Evolutionary conservation across 2,888 invertebrate genomes (phyloP).

Genomic region (Sphaeridia pumilis): DNA sequence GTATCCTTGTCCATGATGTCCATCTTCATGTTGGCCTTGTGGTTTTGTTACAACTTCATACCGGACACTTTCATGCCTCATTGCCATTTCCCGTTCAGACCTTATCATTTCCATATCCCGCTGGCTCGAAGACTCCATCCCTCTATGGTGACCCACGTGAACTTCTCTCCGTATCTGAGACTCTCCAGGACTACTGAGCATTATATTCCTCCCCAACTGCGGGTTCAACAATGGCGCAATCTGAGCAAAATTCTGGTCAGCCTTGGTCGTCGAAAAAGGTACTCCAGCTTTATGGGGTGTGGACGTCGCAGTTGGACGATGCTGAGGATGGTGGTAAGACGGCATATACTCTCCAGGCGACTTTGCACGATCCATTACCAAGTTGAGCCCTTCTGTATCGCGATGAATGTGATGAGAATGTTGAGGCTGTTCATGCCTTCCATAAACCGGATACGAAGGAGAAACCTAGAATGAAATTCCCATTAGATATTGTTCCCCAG

Average conservation of each 20-base stretch:
- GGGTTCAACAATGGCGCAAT: slow-evolving; percentile 34
- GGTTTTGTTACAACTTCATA: no score
- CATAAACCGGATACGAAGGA: slow-evolving; percentile 20
- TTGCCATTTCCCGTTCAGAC: no score
- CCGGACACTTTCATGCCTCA: no score
- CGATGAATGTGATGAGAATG: slow-evolving; percentile 16
- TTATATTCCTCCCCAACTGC: slow-evolving; percentile 22
- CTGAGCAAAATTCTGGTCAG: slow-evolving; percentile 33
- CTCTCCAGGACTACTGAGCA: no score
- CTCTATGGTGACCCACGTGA: no score
- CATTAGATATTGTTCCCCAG: no score
- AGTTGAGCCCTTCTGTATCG: slow-evolving; percentile 33
- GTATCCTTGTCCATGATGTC: no score
- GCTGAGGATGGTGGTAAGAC: slow-evolving; percentile 6
- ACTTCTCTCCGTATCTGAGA: slow-evolving; percentile 16
- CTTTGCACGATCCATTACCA: slow-evolving; percentile 31
- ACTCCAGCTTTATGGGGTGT: no score
- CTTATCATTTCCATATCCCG: no score
- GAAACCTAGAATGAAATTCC: slow-evolving; percentile 18
- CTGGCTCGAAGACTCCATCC: no score
- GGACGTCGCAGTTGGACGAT: slow-evolving; percentile 6
- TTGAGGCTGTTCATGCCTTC: no score
- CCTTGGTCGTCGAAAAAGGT: slow-evolving; percentile 24
- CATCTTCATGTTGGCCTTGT: no score
- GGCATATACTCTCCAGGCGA: slow-evolving; percentile 24